phyloP scores from a whole-genome alignment of 2,113 vertebrate genomes.

The Heteronetta atricapilla region DNA sequence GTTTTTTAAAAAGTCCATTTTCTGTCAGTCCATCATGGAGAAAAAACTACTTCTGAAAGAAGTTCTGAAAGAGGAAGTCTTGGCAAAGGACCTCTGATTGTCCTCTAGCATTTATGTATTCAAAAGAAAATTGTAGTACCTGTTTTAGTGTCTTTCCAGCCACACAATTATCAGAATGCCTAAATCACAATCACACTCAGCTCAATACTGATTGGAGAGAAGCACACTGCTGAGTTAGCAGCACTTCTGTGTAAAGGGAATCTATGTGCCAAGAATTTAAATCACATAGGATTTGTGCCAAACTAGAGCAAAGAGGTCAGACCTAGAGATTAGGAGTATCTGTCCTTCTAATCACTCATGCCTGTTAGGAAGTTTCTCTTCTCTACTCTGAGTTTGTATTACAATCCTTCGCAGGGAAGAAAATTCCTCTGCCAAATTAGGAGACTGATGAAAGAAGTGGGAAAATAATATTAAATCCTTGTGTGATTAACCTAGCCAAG shows the following conservation, averaged over 20 bases:
- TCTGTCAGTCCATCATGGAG: background rate
- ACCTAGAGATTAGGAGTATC: background rate
- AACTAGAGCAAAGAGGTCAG: background rate
- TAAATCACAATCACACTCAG: background rate
- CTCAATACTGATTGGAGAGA: background rate
- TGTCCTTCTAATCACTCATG: background rate
- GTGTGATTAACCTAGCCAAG: background rate
- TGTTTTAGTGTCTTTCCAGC: background rate
- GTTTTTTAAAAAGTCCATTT: background rate
- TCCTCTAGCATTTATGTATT: background rate
- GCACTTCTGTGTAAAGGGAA: background rate
- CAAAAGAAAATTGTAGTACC: background rate
- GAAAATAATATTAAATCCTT: background rate
- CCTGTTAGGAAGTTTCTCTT: background rate
- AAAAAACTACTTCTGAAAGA: background rate
- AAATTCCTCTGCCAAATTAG: background rate
- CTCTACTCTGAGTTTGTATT: background rate
- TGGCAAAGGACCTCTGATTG: background rate
- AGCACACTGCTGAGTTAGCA: constrained; percentile 5
- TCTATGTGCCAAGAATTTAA: background rate
- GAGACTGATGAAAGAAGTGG: background rate
- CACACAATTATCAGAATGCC: background rate
- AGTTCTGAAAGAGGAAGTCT: background rate
- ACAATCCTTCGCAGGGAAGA: background rate
- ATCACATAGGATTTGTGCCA: background rate